Base-by-base conservation (phyloP, 2,888 invertebrate species). In the Penaeus monodon region DNA sequence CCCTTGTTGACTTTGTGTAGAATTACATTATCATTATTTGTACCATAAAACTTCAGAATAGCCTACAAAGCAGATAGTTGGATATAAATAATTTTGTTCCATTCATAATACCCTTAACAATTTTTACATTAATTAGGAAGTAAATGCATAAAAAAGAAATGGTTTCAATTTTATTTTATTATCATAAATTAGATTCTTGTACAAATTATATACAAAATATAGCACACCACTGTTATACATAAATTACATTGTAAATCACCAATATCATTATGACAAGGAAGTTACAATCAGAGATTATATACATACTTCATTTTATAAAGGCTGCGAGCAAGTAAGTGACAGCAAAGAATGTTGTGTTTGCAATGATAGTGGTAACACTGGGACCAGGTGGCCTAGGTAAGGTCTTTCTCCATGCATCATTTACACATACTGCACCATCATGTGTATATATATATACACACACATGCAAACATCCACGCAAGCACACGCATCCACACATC, bases 141-240 rank as follows among this genome's bases (percentile, higher is more conserved):
- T 57, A 57, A 57, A 57, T 57, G 57, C 57, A 57, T 57, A 57
- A 57, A 57, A 29, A 70, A 29, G 29, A 27, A 44, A 44, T 22
- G n/a, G 44, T 78, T 85, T 77, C 14, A 77, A 57, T 27, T 85
- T 70, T 27, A 68, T 86, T 86, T 86, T 86, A 86, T 88, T 88
- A 88, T 88, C 84, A 88, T 88, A 88, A 88, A 88, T 88, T 88
- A 88, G 80, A 88, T 88, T 84, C 88, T 88, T 88, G 88, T 88
- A 88, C 88, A 88, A 88, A 88, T 84, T 88, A 88, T 88, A 88
- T 88, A 88, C 88, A 88, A 88, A 88, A 88, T 88, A 88, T 88
- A 88, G 88, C 88, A 88, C 88, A 84, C 88, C 82, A 82, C 82
- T 86, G 82, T 83, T 86, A 83, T 86, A 86, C 86, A 83, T 83